phyloP scores from a whole-genome alignment of 2,888 invertebrate species.

The Trissoscelio sp. region DNA sequence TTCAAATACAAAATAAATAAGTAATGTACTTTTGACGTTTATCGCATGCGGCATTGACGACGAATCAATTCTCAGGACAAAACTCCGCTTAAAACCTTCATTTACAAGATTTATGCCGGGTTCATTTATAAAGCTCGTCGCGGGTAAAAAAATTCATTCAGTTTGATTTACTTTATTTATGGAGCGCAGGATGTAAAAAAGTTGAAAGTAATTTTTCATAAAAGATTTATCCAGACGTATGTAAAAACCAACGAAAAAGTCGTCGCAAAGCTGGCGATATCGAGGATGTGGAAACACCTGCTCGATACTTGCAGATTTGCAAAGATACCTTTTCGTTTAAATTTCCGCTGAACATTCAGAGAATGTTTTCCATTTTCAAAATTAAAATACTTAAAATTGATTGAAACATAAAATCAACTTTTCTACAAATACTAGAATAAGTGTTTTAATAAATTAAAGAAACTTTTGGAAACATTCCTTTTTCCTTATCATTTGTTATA shows the following conservation, averaged over 20 bases:
- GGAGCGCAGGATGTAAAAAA: neutral
- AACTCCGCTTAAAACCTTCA: constrained; percentile 1
- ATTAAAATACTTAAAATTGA: neutral
- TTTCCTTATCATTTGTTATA: too few relatives aligned
- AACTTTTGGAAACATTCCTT: too few relatives aligned
- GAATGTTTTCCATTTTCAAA: neutral
- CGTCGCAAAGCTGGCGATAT: constrained; percentile 11
- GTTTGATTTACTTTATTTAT: constrained; percentile 34
- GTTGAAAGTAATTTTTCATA: constrained; percentile 30
- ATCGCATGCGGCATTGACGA: neutral
- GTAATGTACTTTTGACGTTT: constrained; percentile 9
- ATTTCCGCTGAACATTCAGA: neutral
- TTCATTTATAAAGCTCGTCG: constrained; percentile 18
- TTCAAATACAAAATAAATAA: too few relatives aligned
- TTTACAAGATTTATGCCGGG: constrained; percentile 15
- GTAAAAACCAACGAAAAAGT: constrained; percentile 21
- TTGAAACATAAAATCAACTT: neutral
- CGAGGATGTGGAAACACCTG: neutral
- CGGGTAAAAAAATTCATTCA: constrained; percentile 5
- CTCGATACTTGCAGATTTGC: neutral
- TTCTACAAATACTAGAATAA: too few relatives aligned
- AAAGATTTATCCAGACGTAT: constrained; percentile 14
- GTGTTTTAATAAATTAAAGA: too few relatives aligned
- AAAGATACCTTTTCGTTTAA: neutral
- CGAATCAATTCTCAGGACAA: constrained; percentile 13